Evolutionary conservation across 2,113 vertebrate species (phyloP), one percentile per base, ranked within the genome.

Genomic region (Xenopus tropicalis): DNA sequence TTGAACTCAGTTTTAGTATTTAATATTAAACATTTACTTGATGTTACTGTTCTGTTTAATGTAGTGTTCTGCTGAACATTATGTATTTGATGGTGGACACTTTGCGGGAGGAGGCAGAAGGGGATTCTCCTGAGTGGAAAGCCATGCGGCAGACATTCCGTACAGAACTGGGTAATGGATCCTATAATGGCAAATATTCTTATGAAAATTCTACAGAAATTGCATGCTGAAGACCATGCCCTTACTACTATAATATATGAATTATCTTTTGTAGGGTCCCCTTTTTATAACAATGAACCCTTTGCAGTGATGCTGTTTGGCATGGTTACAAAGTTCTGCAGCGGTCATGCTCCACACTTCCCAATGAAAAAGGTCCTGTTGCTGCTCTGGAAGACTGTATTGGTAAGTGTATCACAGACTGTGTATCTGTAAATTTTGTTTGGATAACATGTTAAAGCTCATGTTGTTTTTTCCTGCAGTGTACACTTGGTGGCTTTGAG

Each of bases 241-340:
- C 10, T 57, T 19, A 57, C 9, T 21, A 17, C 54, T 1, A 37
- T 37, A 9, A 37, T 37, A 37, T 9, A 48, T 48, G 5, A 11
- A 48, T 17, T 48, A 17, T 21, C 5, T 21, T 19, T 21, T 57
- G n/a, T 11, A 57, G 54, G 54, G 54, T 57, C 54, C n/a, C 16
- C 54, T 57, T 19, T 57, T 19, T 57, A 57, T 20, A 57, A 96
- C 90, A 94, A 90, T 0, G 96, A 98, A 46, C 96, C 97, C 0
- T 96, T 98, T 70, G 96, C 97, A 0, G 96, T 98, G 76, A 97
- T 95, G 94, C 92, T 98, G 6, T 97, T 98, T 22, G 93, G 94
- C 43, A 98, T 98, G 96, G 95, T 98, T 66, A 98, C 96, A 70
- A 98, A 98, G 82, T 98, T 98, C 87, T 98, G 96, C 89, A 98